Percentiles rank a stretch among this genome's conserved stretches.
These are phyloP conservation scores for Montipora sp. DNA, from an alignment of 64 coral and sea anemone genomes.

Conservation along the genomic window DNA sequence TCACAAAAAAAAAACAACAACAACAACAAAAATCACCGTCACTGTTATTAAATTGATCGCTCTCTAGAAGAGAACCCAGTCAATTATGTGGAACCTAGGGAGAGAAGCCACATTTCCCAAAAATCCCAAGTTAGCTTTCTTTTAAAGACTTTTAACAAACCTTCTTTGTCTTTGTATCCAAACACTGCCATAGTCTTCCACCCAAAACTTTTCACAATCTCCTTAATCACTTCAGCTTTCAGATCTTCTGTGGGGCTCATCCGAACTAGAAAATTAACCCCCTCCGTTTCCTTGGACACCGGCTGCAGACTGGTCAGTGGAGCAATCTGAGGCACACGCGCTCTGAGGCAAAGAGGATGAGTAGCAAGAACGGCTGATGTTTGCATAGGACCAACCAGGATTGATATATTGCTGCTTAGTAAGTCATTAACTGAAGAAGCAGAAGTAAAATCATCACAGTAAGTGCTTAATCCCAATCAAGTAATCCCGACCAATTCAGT, in stretches of 20 bases:
- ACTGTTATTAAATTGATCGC: too few species aligned
- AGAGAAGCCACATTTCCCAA: not conserved
- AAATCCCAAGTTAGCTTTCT: not conserved
- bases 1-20: too few species aligned
- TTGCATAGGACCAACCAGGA: slow-evolving; percentile 62
- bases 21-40: too few species aligned
- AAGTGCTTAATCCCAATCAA: not conserved
- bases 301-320: slow-evolving; percentile 55
- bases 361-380: slow-evolving; percentile 44
- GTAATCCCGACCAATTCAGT: not conserved
- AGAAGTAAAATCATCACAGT: not conserved
- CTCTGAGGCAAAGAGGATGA: slow-evolving; percentile 38
- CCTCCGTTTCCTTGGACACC: not conserved
- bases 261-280: slow-evolving; percentile 32
- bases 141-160: not conserved
- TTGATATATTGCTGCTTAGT: slow-evolving; percentile 35
- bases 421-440: slow-evolving; percentile 44
- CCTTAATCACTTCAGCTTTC: slow-evolving; percentile 39
- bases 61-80: not conserved
- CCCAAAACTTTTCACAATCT: slow-evolving; percentile 34
- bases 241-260: slow-evolving; percentile 59
- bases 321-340: slow-evolving; percentile 67
- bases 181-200: slow-evolving; percentile 63
- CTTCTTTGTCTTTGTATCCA: slow-evolving; percentile 36
- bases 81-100: not conserved